Percentiles rank a stretch among this genome's conserved stretches.
Conservation (phyloP, 2,888 invertebrate genomes). For the Ptychoptera contaminata region DNA sequence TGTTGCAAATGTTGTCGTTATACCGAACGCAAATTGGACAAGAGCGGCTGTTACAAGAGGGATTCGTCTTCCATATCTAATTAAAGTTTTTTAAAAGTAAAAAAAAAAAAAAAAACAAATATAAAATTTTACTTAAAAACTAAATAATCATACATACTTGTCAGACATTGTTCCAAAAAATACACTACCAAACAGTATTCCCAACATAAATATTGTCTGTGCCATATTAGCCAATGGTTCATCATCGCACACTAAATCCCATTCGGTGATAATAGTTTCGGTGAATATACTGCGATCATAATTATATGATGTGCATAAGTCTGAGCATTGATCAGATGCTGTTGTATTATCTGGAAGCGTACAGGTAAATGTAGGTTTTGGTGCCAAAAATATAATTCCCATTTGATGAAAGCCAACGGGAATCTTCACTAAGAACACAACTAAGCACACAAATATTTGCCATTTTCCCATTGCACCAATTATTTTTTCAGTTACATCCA, state of each 20-base stretch:
- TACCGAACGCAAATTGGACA: slow-evolving; percentile 54
- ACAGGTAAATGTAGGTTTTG: slow-evolving; percentile 44
- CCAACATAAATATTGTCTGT: slow-evolving; percentile 63
- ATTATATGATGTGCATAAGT: slow-evolving; percentile 38
- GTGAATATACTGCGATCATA: slow-evolving; percentile 49
- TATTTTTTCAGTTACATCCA: slow-evolving; percentile 48
- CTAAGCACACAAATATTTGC: slow-evolving; percentile 54
- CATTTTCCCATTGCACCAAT: slow-evolving; percentile 59
- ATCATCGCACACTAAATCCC: slow-evolving; percentile 55
- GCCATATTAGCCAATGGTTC: slow-evolving; percentile 53
- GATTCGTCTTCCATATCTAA: slow-evolving; percentile 56
- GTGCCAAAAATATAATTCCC: slow-evolving; percentile 61
- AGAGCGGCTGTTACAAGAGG: slow-evolving; percentile 58
- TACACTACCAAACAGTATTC: slow-evolving; percentile 59
- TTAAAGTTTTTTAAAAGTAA: slow-evolving; percentile 17
- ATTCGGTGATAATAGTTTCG: slow-evolving; percentile 60
- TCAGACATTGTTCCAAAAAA: slow-evolving; percentile 61
- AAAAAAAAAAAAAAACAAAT: slow-evolving; percentile 1
- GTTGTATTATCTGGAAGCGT: slow-evolving; percentile 20
- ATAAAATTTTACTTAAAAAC: no score
- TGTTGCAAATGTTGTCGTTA: slow-evolving; percentile 52
- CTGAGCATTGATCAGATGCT: slow-evolving; percentile 28
- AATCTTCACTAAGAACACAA: slow-evolving; percentile 56
- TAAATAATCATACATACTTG: slow-evolving; percentile 35
- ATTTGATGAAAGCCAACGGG: slow-evolving; percentile 70